phyloP scores from a whole-genome alignment of 2,113 vertebrate species.

The Erinaceus europaeus region DNA sequence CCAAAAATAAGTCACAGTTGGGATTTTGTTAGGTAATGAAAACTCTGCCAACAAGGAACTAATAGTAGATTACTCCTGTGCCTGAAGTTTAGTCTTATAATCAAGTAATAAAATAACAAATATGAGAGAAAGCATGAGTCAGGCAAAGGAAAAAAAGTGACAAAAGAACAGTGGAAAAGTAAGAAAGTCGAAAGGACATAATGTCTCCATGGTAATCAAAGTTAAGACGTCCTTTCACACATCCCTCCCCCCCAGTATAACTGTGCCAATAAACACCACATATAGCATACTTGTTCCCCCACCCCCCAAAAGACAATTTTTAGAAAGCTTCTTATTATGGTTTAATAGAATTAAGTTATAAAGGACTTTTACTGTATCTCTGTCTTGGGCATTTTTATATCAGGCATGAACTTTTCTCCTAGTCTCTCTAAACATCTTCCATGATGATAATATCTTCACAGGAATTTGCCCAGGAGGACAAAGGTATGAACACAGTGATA shows the following conservation, averaged over 20 bases:
- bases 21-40: constrained; percentile 31
- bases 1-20: constrained; percentile 48
- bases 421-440: not conserved
- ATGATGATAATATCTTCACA: not conserved
- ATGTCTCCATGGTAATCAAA: constrained; percentile 9
- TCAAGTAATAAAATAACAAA: constrained; percentile 42
- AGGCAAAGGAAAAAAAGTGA: not conserved
- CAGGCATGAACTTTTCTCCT: not conserved
- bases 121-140: constrained; percentile 22
- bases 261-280: constrained; percentile 28
- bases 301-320: not conserved
- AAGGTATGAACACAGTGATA: not conserved
- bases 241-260: not conserved
- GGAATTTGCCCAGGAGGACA: constrained; percentile 27
- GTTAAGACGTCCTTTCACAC: not conserved
- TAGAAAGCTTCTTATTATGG: constrained; percentile 3
- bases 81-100: constrained; percentile 50
- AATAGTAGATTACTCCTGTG: constrained; percentile 56
- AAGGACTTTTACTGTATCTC: not conserved
- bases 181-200: not conserved
- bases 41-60: constrained; percentile 59
- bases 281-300: not conserved
- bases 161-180: not conserved
- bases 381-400: not conserved
- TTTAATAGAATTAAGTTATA: not conserved